Conservation (phyloP, 1,140 invertebrate genomes). For the Glossosoma conforme region DNA sequence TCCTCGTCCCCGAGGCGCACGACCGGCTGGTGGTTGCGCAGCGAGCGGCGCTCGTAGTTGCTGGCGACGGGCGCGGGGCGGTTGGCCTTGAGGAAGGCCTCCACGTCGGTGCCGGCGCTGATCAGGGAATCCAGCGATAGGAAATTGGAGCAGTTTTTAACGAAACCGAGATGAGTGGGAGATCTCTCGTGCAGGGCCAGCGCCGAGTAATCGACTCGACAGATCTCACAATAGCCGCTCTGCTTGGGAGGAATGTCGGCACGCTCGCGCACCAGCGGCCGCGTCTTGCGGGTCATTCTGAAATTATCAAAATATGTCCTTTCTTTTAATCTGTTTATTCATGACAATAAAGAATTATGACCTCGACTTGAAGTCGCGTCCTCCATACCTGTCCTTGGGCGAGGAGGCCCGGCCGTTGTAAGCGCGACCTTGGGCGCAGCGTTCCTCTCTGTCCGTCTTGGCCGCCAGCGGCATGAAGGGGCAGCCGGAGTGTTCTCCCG, state of each 20-base stretch:
- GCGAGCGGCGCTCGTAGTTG: slow-evolving; percentile 40
- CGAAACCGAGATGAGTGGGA: slow-evolving; percentile 65
- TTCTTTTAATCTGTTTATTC: too few relatives aligned
- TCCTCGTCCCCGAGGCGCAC: slow-evolving; percentile 12
- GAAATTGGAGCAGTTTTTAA: slow-evolving; percentile 66
- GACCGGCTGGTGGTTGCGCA: slow-evolving; percentile 41
- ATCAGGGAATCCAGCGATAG: slow-evolving; percentile 64
- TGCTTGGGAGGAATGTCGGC: slow-evolving; percentile 20
- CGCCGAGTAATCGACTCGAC: slow-evolving; percentile 63
- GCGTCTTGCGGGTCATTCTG: slow-evolving; percentile 62
- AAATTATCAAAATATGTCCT: too few relatives aligned
- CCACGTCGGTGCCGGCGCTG: slow-evolving; percentile 54
- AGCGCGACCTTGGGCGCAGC: not conserved
- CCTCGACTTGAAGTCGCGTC: too few relatives aligned
- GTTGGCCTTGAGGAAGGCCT: slow-evolving; percentile 54
- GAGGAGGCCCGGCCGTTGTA: not conserved
- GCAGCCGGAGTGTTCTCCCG: slow-evolving; percentile 21
- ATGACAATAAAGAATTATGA: too few relatives aligned
- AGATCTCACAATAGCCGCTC: slow-evolving; percentile 69
- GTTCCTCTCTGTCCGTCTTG: not conserved
- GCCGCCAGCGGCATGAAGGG: slow-evolving; percentile 21
- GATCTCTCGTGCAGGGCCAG: slow-evolving; percentile 62
- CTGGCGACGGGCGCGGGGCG: slow-evolving; percentile 33
- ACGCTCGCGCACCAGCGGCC: slow-evolving; percentile 51
- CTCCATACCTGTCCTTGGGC: too few relatives aligned